Evolutionary conservation across 2,797 vertebrate genomes (phyloP).

Genomic region (Luscinia luscinia): DNA sequence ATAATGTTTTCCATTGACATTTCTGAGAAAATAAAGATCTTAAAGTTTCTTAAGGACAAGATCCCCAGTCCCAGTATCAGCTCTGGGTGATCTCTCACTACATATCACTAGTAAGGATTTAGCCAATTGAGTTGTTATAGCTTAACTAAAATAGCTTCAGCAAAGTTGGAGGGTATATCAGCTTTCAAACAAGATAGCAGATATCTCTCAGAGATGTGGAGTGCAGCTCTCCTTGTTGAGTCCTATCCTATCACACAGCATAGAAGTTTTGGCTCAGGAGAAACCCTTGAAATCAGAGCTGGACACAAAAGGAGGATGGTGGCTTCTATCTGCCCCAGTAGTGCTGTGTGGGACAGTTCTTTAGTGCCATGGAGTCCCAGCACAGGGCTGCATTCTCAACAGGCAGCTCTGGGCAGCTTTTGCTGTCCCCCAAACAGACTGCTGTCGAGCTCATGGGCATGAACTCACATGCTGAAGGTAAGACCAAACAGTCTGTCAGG

Average conservation of each 20-base stretch:
- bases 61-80: conserved; percentile 48
- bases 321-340: not conserved
- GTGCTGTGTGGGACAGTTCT: not conserved
- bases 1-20: conserved; percentile 55
- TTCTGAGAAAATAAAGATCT: conserved; percentile 54
- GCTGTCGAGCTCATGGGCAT: fast-evolving
- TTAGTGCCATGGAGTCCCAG: not conserved
- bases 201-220: conserved; percentile 62
- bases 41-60: conserved; percentile 59
- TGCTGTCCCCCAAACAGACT: not conserved
- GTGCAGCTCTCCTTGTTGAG: conserved; percentile 40
- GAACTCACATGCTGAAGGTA: not conserved
- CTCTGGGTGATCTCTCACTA: conserved; percentile 56
- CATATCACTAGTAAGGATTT: conserved; percentile 70
- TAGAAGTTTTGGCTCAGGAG: not conserved
- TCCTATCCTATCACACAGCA: not conserved
- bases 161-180: conserved; percentile 65
- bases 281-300: not conserved
- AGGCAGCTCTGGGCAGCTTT: not conserved
- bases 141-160: conserved; percentile 69
- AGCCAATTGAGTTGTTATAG: conserved; percentile 66
- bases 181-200: conserved; percentile 65
- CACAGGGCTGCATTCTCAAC: not conserved
- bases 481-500: not conserved
- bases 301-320: not conserved